A percentile compares a stretch with the other conserved stretches of the same genome.
These are phyloP conservation scores for Epistrophe grossulariae DNA, from an alignment of 2,888 invertebrate species.

Conservation along the genomic window DNA sequence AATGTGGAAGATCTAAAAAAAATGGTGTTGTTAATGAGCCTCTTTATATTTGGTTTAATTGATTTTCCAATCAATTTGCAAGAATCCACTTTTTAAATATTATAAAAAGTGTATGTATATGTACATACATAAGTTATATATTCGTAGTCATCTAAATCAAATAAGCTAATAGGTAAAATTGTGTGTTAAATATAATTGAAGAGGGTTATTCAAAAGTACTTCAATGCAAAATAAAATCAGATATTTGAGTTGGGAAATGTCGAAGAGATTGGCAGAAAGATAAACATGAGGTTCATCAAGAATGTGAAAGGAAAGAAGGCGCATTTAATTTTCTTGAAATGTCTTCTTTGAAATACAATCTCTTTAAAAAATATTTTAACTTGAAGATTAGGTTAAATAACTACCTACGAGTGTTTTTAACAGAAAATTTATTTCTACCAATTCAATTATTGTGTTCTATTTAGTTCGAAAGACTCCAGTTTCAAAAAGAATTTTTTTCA, in stretches of 20 bases:
- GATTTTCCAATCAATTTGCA: slow-evolving; percentile 6
- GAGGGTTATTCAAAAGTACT: slow-evolving; percentile 5
- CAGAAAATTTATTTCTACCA: too few relatives aligned
- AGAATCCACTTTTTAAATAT: not conserved
- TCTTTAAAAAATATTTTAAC: not conserved
- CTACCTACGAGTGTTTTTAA: too few relatives aligned
- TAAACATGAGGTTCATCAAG: not conserved
- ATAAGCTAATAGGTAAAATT: not conserved
- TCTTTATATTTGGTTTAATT: not conserved
- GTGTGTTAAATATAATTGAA: not conserved
- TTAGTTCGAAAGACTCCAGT: too few relatives aligned
- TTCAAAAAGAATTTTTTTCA: too few relatives aligned
- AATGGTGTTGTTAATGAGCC: not conserved
- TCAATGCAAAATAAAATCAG: not conserved
- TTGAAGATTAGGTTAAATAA: too few relatives aligned
- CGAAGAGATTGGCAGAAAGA: not conserved
- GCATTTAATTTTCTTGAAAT: not conserved
- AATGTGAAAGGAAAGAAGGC: not conserved
- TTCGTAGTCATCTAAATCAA: slow-evolving; percentile 14
- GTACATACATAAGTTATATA: not conserved
- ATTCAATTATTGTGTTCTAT: too few relatives aligned
- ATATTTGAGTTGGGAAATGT: not conserved
- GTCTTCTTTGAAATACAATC: not conserved
- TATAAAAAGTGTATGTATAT: not conserved
- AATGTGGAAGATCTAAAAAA: not conserved